phyloP scores from a whole-genome alignment of 2,113 vertebrate genomes.

The Alethe castanea region DNA sequence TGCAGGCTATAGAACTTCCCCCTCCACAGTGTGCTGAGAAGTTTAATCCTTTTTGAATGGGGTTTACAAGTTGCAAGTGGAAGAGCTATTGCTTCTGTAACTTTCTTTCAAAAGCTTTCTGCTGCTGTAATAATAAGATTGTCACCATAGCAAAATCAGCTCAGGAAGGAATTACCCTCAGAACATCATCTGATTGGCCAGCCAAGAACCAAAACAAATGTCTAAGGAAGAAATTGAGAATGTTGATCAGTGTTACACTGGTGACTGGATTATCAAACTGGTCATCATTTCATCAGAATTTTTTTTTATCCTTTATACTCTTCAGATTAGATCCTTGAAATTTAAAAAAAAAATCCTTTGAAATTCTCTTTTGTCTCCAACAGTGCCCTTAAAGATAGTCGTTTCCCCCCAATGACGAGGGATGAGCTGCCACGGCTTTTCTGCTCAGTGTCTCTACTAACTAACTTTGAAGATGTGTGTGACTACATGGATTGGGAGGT shows the following conservation, averaged over 20 bases:
- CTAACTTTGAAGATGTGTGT: slow-evolving; percentile 99
- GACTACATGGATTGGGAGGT: slow-evolving; percentile 99
- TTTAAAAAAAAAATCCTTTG: slow-evolving; percentile 6
- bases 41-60: not conserved
- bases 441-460: slow-evolving; percentile 99
- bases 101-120: not conserved
- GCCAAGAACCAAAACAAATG: not conserved
- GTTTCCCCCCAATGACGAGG: slow-evolving; percentile 99
- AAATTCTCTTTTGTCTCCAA: slow-evolving; percentile 70
- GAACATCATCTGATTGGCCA: not conserved
- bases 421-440: slow-evolving; percentile 99
- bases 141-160: not conserved
- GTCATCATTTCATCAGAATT: not conserved
- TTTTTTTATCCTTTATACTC: slow-evolving; percentile 13
- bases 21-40: not conserved
- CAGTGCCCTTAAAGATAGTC: slow-evolving; percentile 99
- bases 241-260: not conserved
- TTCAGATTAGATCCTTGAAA: slow-evolving; percentile 5
- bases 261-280: not conserved
- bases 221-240: not conserved
- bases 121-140: not conserved
- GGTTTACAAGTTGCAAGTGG: not conserved
- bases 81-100: not conserved
- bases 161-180: not conserved
- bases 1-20: not conserved